Percentiles rank a stretch among this genome's conserved stretches.
Conservation (phyloP, 2,888 invertebrate species). For the Tromatobia lineatoria region DNA sequence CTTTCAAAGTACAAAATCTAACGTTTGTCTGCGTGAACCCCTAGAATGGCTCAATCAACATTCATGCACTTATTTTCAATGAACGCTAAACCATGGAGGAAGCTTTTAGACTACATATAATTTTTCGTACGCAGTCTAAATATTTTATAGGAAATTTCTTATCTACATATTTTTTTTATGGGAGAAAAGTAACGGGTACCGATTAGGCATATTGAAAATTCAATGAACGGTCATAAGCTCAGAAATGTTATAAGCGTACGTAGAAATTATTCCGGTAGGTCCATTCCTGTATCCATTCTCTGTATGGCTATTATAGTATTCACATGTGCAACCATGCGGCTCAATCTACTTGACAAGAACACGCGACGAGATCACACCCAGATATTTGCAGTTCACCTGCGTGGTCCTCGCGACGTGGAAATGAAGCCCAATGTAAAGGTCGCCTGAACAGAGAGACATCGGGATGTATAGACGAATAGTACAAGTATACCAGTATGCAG, state of each 20-base stretch:
- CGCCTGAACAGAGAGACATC: constrained; percentile 2
- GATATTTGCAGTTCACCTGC: constrained; percentile 55
- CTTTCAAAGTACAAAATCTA: too few relatives aligned
- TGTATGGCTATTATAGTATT: background rate
- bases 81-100: too few relatives aligned
- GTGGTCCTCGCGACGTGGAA: constrained; percentile 31
- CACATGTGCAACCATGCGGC: background rate
- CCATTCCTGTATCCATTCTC: background rate
- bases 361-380: constrained; percentile 19
- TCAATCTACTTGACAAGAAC: constrained; percentile 2
- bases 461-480: background rate
- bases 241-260: background rate
- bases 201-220: background rate
- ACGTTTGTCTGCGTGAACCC: too few relatives aligned
- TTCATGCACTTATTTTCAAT: too few relatives aligned
- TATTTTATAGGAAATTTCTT: too few relatives aligned
- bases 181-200: too few relatives aligned
- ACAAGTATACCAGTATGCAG: constrained; percentile 4
- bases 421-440: constrained; percentile 39
- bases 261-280: background rate
- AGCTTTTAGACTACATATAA: too few relatives aligned
- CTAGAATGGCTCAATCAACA: too few relatives aligned
- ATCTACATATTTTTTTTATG: too few relatives aligned
- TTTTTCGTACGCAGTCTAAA: too few relatives aligned
- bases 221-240: background rate